Base-by-base conservation (phyloP, 2,888 invertebrate genomes). In the Acanthococcus lagerstroemiae region DNA sequence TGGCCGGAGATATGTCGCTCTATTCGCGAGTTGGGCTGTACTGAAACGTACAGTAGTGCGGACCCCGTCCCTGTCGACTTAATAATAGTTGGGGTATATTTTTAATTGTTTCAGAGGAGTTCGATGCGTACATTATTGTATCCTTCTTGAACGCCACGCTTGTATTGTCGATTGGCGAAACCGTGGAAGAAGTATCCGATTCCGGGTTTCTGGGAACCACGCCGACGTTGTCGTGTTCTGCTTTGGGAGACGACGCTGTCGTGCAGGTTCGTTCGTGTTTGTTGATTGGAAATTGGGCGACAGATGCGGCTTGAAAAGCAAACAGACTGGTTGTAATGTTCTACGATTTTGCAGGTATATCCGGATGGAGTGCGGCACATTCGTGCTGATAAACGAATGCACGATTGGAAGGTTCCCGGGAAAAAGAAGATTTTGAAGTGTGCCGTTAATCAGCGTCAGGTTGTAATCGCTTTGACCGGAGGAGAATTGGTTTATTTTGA, bases 121-220 rank as follows among this genome's bases (percentile, higher is more conserved):
- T 83, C 82, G 99, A 99, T 83, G 93, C 97, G 63, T 99, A 97
- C 82, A 99, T 99, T 83, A 95, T 99, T 77, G 99, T 99, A 73
- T 99, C 99, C 58, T 99, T 99, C 87, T 91, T 95, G 70, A 90
- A 90, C 76, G 99, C 99, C 72, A 99, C 99, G 17, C 84, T 99
- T 74, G 99, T 99, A 70, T 83, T 99, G 74, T 95, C 95, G 73
- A 99, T 99, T 76, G 99, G 99, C 72, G 99, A 99, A 78, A 99
- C 97, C 15, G 99, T 99, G n/a, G 99, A 99, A 78, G 99, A 99
- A 86, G 99, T 99, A 24, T 95, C 97, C 0, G 99, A 99, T 78
- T 97, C 97, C 69, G 99, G 99, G 52, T 99, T 99, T 77, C 81
- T 99, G 73, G 97, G 97, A 68, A 99, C 97, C 0, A 97, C 97